Evolutionary conservation across 92 coral and sea anemone genomes (phyloP).

Genomic region (Palythoa caribaeorum): DNA sequence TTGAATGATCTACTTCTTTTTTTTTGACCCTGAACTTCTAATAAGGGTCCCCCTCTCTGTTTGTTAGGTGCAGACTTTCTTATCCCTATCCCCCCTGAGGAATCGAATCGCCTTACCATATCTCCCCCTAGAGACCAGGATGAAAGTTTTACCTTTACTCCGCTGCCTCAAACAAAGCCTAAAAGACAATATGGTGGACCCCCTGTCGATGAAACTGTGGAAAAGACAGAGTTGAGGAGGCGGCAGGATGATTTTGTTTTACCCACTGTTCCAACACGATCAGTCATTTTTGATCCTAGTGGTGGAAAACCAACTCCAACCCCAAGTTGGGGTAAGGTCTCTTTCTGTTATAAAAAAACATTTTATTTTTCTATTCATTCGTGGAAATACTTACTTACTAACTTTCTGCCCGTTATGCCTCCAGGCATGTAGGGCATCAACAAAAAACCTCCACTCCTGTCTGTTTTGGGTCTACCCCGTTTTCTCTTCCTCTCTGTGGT

Average conservation of each 20-base stretch:
- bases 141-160: constrained; percentile 21
- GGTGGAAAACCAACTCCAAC: constrained; percentile 34
- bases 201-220: constrained; percentile 39
- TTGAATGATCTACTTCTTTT: not conserved
- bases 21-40: constrained; percentile 12
- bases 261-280: constrained; percentile 68
- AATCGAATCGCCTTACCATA: constrained; percentile 23
- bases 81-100: constrained; percentile 57
- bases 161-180: constrained; percentile 45
- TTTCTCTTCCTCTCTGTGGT: too few species aligned
- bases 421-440: too few species aligned
- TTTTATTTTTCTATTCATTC: not conserved
- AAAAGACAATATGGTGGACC: constrained; percentile 39
- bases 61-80: constrained; percentile 54
- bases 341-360: not conserved
- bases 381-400: too few species aligned
- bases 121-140: constrained; percentile 37
- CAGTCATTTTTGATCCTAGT: constrained; percentile 63
- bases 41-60: constrained; percentile 42
- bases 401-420: too few species aligned
- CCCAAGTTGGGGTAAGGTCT: constrained; percentile 51
- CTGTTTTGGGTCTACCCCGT: too few species aligned
- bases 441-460: too few species aligned
- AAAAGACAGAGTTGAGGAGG: constrained; percentile 43
- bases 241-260: constrained; percentile 42